Base-by-base conservation (phyloP, 2,113 vertebrate genomes). In the Zosterops pallidus region DNA sequence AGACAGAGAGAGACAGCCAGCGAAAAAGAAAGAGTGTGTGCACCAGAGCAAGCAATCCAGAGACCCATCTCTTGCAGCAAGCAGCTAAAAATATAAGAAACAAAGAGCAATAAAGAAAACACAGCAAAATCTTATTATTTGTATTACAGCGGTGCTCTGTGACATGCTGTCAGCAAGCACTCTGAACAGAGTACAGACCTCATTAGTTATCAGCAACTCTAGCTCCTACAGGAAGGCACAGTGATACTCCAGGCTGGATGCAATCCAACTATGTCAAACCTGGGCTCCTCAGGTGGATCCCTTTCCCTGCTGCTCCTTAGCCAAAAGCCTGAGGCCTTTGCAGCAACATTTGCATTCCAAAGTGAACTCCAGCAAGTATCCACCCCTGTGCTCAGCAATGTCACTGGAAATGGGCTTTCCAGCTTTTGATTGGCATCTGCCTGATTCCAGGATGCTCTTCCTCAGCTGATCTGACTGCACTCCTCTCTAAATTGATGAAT, bases 21-120 rank as follows among this genome's bases (percentile, higher is more conserved):
- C 0, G 1, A 91, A 60, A 96, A 65, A 89, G 89, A 82, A 83
- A 69, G 70, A 71, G 70, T 13, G 37, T 94, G 76, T 70, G 80
- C 80, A 86, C 75, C 85, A 74, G 76, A 97, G 95, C 86, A 97
- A 76, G 88, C 60, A 89, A 96, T 94, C 83, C 93, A 92, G 77
- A 87, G 88, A 85, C 50, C 62, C 65, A 82, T 81, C 87, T 95
- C 86, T 84, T 79, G 35, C 74, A 78, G 88, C 80, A 89, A 74
- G 90, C 53, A 91, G 93, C 96, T 97, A 98, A 97, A 98, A 96
- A 98, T 98, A 97, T 82, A 94, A 94, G 77, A 79, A 71, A 93
- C 89, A 97, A 94, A 94, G 92, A 95, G 77, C 76, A 91, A 85
- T 17, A 37, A 88, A 89, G 87, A 96, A 97, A 90, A 94, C 89